Conservation (phyloP, 2,888 invertebrate genomes). For the Julus scanicus region DNA sequence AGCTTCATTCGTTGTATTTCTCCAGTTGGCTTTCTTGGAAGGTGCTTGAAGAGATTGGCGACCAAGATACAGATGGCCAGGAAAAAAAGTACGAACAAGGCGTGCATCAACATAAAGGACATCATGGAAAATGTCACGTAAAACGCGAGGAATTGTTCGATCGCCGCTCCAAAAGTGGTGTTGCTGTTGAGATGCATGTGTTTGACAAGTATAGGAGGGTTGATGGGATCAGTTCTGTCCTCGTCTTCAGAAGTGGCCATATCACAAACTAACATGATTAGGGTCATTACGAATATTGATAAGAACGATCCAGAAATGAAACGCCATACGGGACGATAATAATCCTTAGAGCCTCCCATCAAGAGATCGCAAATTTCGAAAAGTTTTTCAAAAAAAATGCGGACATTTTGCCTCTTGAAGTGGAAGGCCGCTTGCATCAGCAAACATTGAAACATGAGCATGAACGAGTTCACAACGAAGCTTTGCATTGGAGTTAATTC, state of each 20-base stretch:
- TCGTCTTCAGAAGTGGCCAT: neutral
- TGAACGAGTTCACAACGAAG: neutral
- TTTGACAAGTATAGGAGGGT: neutral
- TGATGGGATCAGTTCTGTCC: neutral
- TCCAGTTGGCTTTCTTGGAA: neutral
- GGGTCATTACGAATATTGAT: neutral
- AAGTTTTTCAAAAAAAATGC: neutral
- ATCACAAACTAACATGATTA: neutral
- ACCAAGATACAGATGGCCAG: neutral
- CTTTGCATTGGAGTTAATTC: neutral
- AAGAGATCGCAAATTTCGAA: neutral
- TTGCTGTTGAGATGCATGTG: neutral
- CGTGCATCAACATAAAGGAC: neutral
- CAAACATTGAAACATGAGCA: neutral
- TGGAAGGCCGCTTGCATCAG: neutral
- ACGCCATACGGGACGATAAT: neutral
- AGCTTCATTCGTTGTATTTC: neutral
- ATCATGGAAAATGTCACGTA: neutral
- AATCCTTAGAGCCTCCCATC: neutral
- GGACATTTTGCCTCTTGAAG: neutral
- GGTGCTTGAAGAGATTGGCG: neutral
- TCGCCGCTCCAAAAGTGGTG: neutral
- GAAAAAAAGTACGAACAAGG: constrained; percentile 7
- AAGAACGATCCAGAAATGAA: neutral
- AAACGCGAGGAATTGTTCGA: neutral